Evolutionary conservation across 1,140 invertebrate species (phyloP).

Genomic region (Pogonomyrmex californicus): DNA sequence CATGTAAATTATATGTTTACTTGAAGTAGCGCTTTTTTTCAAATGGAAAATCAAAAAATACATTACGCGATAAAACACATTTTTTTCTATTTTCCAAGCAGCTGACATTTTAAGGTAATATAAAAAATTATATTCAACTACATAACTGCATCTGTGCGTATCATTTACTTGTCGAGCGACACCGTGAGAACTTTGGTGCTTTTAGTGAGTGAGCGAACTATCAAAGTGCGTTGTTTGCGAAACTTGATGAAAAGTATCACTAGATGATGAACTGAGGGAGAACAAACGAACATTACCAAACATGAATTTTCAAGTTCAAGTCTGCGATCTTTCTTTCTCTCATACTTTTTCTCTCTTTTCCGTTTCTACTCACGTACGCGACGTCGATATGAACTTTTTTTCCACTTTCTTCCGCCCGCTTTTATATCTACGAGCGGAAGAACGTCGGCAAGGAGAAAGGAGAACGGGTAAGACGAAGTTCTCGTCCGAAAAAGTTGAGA

Average conservation of each 20-base stretch:
- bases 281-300: slow-evolving; percentile 77
- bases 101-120: not conserved
- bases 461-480: slow-evolving; percentile 61
- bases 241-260: slow-evolving; percentile 47
- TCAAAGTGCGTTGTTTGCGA: not conserved
- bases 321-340: slow-evolving; percentile 37
- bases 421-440: slow-evolving; percentile 44
- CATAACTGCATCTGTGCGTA: not conserved
- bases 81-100: not conserved
- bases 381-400: slow-evolving; percentile 72
- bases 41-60: not conserved
- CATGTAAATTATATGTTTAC: not conserved
- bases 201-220: slow-evolving; percentile 2
- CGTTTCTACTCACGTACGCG: slow-evolving; percentile 50
- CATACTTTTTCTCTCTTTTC: slow-evolving; percentile 63
- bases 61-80: not conserved
- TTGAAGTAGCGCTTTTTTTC: not conserved
- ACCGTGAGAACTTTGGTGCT: not conserved
- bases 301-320: slow-evolving; percentile 77
- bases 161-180: slow-evolving; percentile 38
- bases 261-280: slow-evolving; percentile 60
- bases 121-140: not conserved
- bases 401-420: slow-evolving; percentile 44
- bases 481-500: slow-evolving; percentile 73
- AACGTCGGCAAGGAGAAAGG: slow-evolving; percentile 28